Evolutionary conservation across 2,113 vertebrate species (phyloP).

Genomic region (Rhabdomys dilectus): DNA sequence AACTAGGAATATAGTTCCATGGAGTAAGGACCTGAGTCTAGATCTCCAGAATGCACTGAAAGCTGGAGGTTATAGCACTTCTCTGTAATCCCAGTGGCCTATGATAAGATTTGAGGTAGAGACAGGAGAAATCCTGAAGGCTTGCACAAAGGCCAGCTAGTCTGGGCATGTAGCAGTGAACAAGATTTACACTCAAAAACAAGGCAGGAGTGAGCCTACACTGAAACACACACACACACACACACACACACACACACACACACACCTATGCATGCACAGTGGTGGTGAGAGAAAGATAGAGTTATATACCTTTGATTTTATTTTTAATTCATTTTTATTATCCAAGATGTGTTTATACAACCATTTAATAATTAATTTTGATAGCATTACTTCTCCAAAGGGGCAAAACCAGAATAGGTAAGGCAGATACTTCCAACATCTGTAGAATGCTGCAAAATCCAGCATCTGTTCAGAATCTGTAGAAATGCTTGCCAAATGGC

Average conservation of each 20-base stretch:
- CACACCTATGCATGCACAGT: background rate
- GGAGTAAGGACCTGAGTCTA: background rate
- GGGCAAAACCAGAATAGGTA: slow-evolving; percentile 24
- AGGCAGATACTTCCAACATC: background rate
- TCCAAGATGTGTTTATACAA: slow-evolving; percentile 38
- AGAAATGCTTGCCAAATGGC: background rate
- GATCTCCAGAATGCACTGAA: background rate
- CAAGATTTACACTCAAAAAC: background rate
- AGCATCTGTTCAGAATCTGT: slow-evolving; percentile 3
- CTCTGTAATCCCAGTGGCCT: background rate
- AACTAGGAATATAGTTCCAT: background rate
- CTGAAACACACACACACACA: background rate
- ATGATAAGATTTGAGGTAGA: background rate
- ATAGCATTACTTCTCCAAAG: slow-evolving; percentile 47
- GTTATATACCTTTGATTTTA: slow-evolving; percentile 49
- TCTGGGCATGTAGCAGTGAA: background rate
- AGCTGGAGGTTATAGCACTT: background rate
- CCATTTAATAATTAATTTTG: slow-evolving; percentile 64
- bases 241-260: background rate
- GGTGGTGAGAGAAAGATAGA: background rate
- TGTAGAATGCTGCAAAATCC: background rate
- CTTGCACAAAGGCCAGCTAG: background rate
- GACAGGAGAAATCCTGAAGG: background rate
- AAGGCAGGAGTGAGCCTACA: background rate
- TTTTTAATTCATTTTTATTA: slow-evolving; percentile 51